Evolutionary conservation across 2,797 vertebrate species (phyloP), one percentile per base, ranked within the genome.

Genomic region (Balearica regulorum): DNA sequence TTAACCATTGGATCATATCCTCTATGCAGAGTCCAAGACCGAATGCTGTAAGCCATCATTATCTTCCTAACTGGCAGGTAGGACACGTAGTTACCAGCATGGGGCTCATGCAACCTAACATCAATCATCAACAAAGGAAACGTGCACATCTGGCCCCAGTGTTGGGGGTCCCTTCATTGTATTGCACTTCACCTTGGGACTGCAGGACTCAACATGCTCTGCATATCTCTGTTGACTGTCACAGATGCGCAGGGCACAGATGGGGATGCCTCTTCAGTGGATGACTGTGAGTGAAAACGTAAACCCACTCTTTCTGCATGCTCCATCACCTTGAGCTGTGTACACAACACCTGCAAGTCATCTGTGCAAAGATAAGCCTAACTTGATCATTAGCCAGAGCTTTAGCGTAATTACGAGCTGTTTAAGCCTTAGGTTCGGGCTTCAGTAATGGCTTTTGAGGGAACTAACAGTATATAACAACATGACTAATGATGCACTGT

Each of bases 261-360:
- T 3, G 9, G 37, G 31, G 37, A 18, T 31, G 48, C 24, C 48
- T 77, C n/a, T 71, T 39, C 77, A 15, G 33, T 20, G 77, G 35
- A 25, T 4, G 11, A 6, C 24, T 31, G 13, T 0, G 1, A 41
- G 13, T 5, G 22, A 37, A n/a, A 43, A 37, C 41, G 44, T 11
- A 54, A 88, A 43, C 22, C 33, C 22, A 1, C 39, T 33, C 41
- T 17, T 39, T 18, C 10, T 43, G 35, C n/a, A 21, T 13, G 62
- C 64, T 72, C 75, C 60, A 14, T 16, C 65, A 41, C 39, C 69
- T 29, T 5, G 43, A 68, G 54, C 28, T n/a, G n/a, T 6, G 31
- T 22, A 37, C 18, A 46, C 48, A n/a, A 6, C 57, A 55, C 48
- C 73, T 61, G 37, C 37, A 46, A 70, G 41, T 15, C 41, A 28